Base-by-base conservation (phyloP, 2,888 invertebrate genomes). In the Hecatera dysodea region DNA sequence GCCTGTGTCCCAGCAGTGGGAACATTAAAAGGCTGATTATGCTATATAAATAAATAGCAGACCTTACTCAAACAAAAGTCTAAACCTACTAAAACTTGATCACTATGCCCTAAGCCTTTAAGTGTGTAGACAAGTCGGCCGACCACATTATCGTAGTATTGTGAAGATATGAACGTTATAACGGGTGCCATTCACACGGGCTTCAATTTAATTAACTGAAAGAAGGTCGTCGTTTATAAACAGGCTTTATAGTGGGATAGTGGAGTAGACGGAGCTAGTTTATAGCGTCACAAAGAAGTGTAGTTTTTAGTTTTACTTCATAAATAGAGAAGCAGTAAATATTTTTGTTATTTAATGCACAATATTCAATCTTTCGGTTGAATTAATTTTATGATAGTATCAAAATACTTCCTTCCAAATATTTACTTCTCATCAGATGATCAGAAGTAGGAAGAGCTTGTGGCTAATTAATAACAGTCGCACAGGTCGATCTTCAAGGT, bases 181-280 rank as follows among this genome's bases (percentile, higher is more conserved):
- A 83, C 80, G 36, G 36, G 59, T 56, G 62, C 70, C 46, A 78
- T 86, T 76, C 63, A 81, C 63, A 70, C 71, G 22, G 42, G 57
- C 67, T 73, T 67, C n/a, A 69, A 33, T 80, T 80, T 84, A 86
- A 86, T 86, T 82, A 84, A 74, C 73, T 80, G 80, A 80, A 80
- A 82, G 78, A 80, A 77, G 75, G 67, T 75, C 27, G 42, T 22
- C 57, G 53, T 44, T 61, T 61, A 71, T 75, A 72, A 75, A 72
- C 61, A 85, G 48, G 42, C 53, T 68, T 72, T 61, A 36, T 63
- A 67, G 11, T 56, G 17, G 36, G 33, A 9, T 33, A 33, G 39
- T 29, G 12, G 12, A 17, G 48, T 33, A 46, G 22, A 19, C 9
- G 5, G 12, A 56, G 68, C 29, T 59, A 56, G 17, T 29, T 53